Conservation (phyloP, 2,797 vertebrate genomes). For the Tenualosa ilisha region DNA sequence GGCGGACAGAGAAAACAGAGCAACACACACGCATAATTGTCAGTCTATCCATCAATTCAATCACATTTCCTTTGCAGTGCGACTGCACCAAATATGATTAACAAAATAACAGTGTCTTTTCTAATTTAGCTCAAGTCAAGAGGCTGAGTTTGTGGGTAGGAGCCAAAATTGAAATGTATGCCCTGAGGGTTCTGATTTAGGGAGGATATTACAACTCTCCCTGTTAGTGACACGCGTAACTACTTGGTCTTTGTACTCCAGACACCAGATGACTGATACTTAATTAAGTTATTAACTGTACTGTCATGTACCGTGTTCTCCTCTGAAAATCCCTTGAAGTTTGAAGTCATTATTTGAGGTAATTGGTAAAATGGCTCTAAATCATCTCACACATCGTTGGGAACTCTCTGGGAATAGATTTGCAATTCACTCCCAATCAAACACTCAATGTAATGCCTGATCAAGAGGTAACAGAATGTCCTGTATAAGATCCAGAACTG, state of each 20-base stretch:
- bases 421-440: background rate
- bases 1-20: background rate
- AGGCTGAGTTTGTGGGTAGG: conserved; percentile 34
- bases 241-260: background rate
- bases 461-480: background rate
- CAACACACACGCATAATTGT: background rate
- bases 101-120: conserved; percentile 48
- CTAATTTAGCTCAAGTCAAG: conserved; percentile 45
- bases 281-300: conserved; percentile 16
- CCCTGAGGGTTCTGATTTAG: conserved; percentile 1
- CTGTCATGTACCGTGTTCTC: conserved; percentile 17
- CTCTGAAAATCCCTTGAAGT: background rate
- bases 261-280: background rate
- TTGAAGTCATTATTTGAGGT: conserved; percentile 9
- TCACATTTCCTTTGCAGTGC: background rate
- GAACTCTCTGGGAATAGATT: background rate
- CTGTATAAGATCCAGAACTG: background rate
- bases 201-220: background rate
- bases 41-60: conserved; percentile 10
- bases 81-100: conserved; percentile 29
- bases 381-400: conserved; percentile 13
- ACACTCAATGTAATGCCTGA: background rate
- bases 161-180: background rate
- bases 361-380: conserved; percentile 11
- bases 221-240: background rate